Percentiles rank a stretch among this genome's conserved stretches.
Evolutionary conservation across 2,113 vertebrate genomes (phyloP).

Genomic region (Mirounga angustirostris): DNA sequence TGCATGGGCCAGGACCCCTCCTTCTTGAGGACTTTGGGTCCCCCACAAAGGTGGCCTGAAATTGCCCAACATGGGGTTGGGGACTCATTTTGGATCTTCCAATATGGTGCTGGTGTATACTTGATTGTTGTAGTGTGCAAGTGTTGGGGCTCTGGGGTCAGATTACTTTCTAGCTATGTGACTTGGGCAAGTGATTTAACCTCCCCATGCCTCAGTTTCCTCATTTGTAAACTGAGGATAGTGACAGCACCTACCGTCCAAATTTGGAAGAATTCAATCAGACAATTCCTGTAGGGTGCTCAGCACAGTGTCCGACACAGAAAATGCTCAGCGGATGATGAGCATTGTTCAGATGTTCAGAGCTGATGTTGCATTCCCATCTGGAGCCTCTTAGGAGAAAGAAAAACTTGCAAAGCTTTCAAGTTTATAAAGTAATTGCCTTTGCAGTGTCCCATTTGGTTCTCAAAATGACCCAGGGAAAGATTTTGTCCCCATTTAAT

Average conservation of each 20-base stretch:
- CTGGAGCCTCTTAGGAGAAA: not conserved
- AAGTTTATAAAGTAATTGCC: not conserved
- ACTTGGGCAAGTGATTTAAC: not conserved
- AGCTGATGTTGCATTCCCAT: not conserved
- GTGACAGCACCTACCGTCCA: not conserved
- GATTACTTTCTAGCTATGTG: not conserved
- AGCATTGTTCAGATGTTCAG: not conserved
- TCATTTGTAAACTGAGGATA: not conserved
- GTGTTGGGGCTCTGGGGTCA: not conserved
- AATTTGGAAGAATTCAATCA: not conserved
- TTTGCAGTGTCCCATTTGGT: not conserved
- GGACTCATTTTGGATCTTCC: not conserved
- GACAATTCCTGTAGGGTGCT: fast-evolving
- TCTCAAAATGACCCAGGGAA: not conserved
- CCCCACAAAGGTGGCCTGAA: not conserved
- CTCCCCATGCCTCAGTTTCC: not conserved
- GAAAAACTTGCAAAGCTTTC: not conserved
- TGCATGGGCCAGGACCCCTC: not conserved
- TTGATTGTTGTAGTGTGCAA: fast-evolving
- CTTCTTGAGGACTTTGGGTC: not conserved
- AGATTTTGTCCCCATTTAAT: not conserved
- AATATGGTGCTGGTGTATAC: not conserved
- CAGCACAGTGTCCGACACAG: not conserved
- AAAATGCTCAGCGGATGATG: not conserved
- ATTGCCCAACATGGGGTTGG: not conserved